Percentiles rank a stretch among this genome's conserved stretches.
phyloP scores from a whole-genome alignment of 2,797 vertebrate species.

The Rhynchotus rufescens region DNA sequence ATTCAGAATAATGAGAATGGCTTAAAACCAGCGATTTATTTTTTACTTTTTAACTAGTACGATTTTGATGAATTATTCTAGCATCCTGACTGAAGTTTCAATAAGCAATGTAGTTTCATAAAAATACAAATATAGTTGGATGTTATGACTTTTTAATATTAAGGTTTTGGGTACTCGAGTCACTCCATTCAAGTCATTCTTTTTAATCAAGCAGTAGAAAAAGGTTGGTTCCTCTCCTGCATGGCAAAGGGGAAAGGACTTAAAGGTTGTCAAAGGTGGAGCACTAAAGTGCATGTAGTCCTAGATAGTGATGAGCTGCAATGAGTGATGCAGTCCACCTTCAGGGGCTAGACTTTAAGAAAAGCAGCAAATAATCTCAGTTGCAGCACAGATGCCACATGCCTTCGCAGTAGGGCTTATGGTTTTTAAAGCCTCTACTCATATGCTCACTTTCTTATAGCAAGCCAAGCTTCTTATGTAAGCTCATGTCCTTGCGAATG shows the following conservation, averaged over 20 bases:
- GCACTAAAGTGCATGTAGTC: neutral
- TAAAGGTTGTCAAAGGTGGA: accelerated
- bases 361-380: neutral
- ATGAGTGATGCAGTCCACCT: neutral
- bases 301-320: neutral
- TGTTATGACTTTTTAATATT: neutral
- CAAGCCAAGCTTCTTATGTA: neutral
- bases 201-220: neutral
- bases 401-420: neutral
- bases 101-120: neutral
- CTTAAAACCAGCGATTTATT: neutral
- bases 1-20: neutral
- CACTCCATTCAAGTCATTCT: neutral
- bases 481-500: neutral
- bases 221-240: neutral
- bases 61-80: neutral
- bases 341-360: neutral
- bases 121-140: neutral
- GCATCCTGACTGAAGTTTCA: neutral
- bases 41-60: neutral
- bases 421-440: neutral
- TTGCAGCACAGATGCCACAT: neutral
- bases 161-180: neutral
- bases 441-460: neutral
- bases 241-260: neutral